phyloP scores from a whole-genome alignment of 1,140 invertebrate species.

The Drosophila pallidifrons region DNA sequence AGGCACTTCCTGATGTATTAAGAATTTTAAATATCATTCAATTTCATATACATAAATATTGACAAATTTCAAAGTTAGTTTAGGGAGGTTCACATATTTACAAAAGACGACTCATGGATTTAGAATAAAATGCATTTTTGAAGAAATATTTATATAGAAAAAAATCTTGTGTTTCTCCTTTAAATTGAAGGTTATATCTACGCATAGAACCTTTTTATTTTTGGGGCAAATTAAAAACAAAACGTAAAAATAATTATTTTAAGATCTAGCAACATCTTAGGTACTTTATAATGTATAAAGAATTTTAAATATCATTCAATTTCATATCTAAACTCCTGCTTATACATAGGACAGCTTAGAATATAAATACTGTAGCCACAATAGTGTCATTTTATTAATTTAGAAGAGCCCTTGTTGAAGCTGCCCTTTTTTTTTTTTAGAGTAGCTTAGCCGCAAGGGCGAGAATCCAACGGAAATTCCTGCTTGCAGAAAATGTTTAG shows the following conservation, averaged over 20 bases:
- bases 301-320: too few relatives aligned
- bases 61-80: background rate
- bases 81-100: too few relatives aligned
- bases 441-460: background rate
- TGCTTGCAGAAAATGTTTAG: conserved; percentile 11
- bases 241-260: background rate
- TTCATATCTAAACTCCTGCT: too few relatives aligned
- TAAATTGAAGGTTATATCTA: background rate
- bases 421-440: background rate
- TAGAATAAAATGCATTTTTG: too few relatives aligned
- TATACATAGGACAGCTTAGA: background rate
- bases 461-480: background rate
- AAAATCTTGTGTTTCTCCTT: background rate
- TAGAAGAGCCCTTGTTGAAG: background rate
- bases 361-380: background rate
- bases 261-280: too few relatives aligned
- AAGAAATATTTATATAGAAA: too few relatives aligned
- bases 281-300: too few relatives aligned
- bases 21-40: too few relatives aligned
- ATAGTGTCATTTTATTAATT: background rate
- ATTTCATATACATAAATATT: background rate
- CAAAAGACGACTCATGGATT: too few relatives aligned
- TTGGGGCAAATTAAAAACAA: too few relatives aligned
- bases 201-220: too few relatives aligned
- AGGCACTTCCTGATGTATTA: too few relatives aligned